Conservation (phyloP, 2,888 invertebrate species). For the Cosmopolites sordidus region DNA sequence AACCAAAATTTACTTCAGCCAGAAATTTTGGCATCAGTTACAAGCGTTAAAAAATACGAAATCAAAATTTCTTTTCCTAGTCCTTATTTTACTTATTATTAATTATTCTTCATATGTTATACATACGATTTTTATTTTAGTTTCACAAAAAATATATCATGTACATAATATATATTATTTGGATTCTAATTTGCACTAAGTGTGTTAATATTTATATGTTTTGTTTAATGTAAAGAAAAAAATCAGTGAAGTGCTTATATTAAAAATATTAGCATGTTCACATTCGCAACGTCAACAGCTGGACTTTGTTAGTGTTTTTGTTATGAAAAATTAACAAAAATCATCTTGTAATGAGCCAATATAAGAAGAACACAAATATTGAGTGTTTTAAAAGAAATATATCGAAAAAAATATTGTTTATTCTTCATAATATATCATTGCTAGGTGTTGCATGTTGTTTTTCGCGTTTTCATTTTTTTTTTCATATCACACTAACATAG, state of each 20-base stretch:
- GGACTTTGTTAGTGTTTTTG: constrained; percentile 41
- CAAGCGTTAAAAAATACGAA: too few relatives aligned
- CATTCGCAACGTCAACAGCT: constrained; percentile 29
- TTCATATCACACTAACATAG: constrained; percentile 26
- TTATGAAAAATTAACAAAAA: constrained; percentile 41
- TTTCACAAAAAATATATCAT: constrained; percentile 11
- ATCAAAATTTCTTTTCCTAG: background rate
- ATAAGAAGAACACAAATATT: background rate
- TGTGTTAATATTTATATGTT: constrained; percentile 36
- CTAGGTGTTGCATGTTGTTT: constrained; percentile 14
- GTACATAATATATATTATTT: constrained; percentile 5
- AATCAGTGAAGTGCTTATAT: constrained; percentile 45
- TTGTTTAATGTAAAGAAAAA: constrained; percentile 24
- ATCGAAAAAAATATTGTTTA: background rate
- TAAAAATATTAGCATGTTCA: constrained; percentile 44
- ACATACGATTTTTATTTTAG: constrained; percentile 20
- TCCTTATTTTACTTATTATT: background rate
- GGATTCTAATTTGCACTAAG: constrained; percentile 37
- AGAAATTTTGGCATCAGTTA: constrained; percentile 1
- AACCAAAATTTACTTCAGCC: constrained; percentile 10
- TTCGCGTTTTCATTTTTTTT: constrained; percentile 7
- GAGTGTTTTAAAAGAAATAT: background rate
- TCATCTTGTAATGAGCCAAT: constrained; percentile 23
- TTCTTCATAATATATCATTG: constrained; percentile 2
- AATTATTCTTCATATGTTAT: constrained; percentile 22